These are phyloP conservation scores for Intellagama lesueurii DNA, from an alignment of 2,797 vertebrate genomes.

Conservation along the genomic window DNA sequence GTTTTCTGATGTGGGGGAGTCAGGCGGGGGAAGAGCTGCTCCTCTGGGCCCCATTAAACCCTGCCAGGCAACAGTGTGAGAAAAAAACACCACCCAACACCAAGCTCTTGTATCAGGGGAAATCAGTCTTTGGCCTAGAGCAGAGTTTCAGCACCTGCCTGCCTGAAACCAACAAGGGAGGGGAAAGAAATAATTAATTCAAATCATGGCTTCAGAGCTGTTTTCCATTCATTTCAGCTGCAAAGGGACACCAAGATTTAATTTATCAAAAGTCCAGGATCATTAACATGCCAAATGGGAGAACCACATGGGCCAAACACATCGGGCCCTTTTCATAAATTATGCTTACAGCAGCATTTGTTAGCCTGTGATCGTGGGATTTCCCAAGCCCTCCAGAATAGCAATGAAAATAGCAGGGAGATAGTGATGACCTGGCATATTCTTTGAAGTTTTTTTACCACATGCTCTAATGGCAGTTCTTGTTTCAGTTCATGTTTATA, in stretches of 20 bases:
- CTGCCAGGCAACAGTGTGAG: constrained; percentile 49
- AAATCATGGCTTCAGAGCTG: neutral
- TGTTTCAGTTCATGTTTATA: neutral
- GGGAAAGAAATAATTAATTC: neutral
- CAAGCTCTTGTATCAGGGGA: constrained; percentile 64
- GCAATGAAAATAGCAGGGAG: neutral
- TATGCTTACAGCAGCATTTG: neutral
- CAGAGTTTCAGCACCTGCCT: constrained; percentile 67
- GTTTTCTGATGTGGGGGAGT: constrained; percentile 33
- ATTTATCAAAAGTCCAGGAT: neutral
- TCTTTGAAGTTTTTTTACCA: neutral
- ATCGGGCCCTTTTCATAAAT: neutral
- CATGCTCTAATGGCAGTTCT: neutral
- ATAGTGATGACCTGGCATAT: neutral
- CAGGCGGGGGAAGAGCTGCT: neutral
- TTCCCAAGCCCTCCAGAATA: neutral
- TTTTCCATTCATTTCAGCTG: constrained; percentile 1
- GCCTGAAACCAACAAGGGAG: constrained; percentile 36
- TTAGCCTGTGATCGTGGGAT: neutral
- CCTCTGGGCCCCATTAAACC: constrained; percentile 48
- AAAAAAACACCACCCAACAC: constrained; percentile 5
- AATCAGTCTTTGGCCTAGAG: constrained; percentile 38
- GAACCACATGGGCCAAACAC: neutral
- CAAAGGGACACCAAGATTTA: neutral
- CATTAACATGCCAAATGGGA: neutral